Evolutionary conservation across 2,888 invertebrate species (phyloP), one percentile per base, ranked within the genome.

Genomic region (Athetis lepigone): DNA sequence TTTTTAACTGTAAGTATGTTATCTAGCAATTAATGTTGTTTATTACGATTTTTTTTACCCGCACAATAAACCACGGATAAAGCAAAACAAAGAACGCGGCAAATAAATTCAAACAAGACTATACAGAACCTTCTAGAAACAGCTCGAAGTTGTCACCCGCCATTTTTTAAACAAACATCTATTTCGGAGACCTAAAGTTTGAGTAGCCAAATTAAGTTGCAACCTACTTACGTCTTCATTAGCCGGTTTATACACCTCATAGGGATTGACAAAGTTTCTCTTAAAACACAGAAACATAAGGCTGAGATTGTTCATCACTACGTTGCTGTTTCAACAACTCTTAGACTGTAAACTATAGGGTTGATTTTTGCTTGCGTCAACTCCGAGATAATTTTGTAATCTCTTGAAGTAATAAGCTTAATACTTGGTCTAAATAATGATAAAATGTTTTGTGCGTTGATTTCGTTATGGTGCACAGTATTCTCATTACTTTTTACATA

Each of bases 401-500:
- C 37, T 73, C 79, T 80, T 81, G 79, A 80, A 82, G 79, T 83
- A 79, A 84, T 81, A 84, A 80, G 74, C 79, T 81, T 81, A 85
- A 82, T 82, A 79, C 81, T 79, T 79, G 71, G 75, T 77, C 77
- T 77, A 80, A 86, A 79, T 83, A 79, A 85, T 82, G 85, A 77
- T 79, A 79, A 82, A 85, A 85, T 84, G 81, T 83, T 82, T 82
- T 85, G 80, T 73, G 79, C 80, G 79, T 80, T 83, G 82, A 82
- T 85, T 81, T 75, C 58, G 78, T 78, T 80, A 80, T 77, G 81
- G 75, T 80, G 77, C 75, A 71, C 62, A 62, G 64, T 75, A 75
- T 81, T 81, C 82, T 85, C 82, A 83, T 85, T 85, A 85, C 69
- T 79, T 82, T 82, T 84, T 82, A 79, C 83, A 81, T 79, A 79